Percentiles rank a stretch among this genome's conserved stretches.
Evolutionary conservation across 2,888 invertebrate genomes (phyloP).

Genomic region (Torymus tubicola): DNA sequence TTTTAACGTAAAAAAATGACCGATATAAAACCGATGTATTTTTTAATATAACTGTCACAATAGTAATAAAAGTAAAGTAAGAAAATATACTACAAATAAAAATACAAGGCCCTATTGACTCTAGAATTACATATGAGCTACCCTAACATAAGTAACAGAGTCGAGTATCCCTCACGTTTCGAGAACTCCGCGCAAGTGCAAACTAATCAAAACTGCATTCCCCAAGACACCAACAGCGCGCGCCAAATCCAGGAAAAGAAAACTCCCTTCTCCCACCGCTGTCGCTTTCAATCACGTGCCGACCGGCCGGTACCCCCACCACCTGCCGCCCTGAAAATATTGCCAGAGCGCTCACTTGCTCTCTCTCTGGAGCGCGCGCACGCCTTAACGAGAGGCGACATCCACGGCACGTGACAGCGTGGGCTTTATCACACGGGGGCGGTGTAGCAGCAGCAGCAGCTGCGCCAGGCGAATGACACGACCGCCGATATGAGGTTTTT

Average conservation of each 20-base stretch:
- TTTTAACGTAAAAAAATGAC: too few relatives aligned
- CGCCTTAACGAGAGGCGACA: conserved; percentile 39
- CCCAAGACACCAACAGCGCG: too few relatives aligned
- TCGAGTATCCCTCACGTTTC: too few relatives aligned
- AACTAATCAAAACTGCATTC: too few relatives aligned
- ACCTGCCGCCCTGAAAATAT: conserved; percentile 14
- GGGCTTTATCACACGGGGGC: conserved; percentile 22
- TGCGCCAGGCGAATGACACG: not conserved
- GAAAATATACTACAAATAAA: too few relatives aligned
- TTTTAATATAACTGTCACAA: too few relatives aligned
- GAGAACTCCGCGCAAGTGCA: too few relatives aligned
- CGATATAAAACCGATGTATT: too few relatives aligned
- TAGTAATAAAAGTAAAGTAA: too few relatives aligned
- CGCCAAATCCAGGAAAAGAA: not conserved
- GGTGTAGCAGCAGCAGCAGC: conserved; percentile 8
- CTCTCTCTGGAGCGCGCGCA: not conserved
- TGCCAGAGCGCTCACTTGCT: not conserved
- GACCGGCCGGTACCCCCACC: not conserved
- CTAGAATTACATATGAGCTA: too few relatives aligned
- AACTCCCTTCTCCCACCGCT: not conserved
- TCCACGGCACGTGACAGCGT: conserved; percentile 32
- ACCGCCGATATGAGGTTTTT: conserved; percentile 40
- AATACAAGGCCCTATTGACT: too few relatives aligned
- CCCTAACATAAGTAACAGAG: too few relatives aligned
- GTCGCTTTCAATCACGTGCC: conserved; percentile 23